phyloP scores from a whole-genome alignment of 1,140 invertebrate genomes.

The Brachionus koreanus region DNA sequence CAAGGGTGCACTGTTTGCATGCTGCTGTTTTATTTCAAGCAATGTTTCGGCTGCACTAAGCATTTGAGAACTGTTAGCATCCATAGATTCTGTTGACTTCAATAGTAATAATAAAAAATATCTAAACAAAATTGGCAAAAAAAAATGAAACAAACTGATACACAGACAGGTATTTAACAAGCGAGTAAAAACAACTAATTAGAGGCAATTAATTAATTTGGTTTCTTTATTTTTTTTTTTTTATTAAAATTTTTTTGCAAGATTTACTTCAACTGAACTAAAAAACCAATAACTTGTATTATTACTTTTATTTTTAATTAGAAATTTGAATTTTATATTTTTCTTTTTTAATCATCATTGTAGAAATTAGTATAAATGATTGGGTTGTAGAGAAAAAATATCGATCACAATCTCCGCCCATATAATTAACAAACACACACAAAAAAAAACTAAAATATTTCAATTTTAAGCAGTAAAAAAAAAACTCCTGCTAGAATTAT shows the following conservation, averaged over 20 bases:
- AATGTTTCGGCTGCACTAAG: slow-evolving; percentile 29
- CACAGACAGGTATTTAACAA: slow-evolving; percentile 18
- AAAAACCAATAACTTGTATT: slow-evolving; percentile 23
- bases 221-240: neutral
- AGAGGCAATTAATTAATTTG: slow-evolving; percentile 1
- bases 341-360: slow-evolving; percentile 10
- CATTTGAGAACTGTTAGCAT: slow-evolving; percentile 5
- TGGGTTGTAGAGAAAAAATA: neutral
- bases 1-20: neutral
- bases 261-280: slow-evolving; percentile 29
- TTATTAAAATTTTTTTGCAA: neutral
- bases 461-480: neutral
- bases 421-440: neutral
- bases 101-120: neutral
- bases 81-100: neutral
- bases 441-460: neutral
- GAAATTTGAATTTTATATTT: slow-evolving; percentile 10
- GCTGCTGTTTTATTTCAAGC: slow-evolving; percentile 15
- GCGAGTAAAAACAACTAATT: neutral
- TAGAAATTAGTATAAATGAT: neutral
- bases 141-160: slow-evolving; percentile 31
- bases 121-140: slow-evolving; percentile 4
- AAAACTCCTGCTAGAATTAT: slow-evolving; percentile 6
- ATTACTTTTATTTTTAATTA: slow-evolving; percentile 19
- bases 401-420: neutral